Evolutionary conservation across 2,888 invertebrate genomes (phyloP).

Genomic region (Polyommatus iphigenia): DNA sequence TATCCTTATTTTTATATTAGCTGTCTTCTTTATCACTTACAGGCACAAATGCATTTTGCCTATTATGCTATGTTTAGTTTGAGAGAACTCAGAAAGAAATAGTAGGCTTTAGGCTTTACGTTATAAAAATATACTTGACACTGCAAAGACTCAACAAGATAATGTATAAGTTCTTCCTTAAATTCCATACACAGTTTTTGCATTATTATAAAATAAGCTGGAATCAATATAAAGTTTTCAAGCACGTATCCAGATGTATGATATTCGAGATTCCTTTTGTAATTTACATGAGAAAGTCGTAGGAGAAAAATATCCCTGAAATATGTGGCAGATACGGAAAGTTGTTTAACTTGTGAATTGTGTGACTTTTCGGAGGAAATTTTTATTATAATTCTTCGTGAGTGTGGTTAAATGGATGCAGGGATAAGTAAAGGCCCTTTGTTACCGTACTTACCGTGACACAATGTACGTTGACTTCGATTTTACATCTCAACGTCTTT

Average conservation of each 20-base stretch:
- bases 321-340: conserved; percentile 25
- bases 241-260: conserved; percentile 16
- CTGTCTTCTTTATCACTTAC: too few relatives aligned
- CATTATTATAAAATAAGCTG: neutral
- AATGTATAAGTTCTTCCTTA: too few relatives aligned
- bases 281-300: conserved; percentile 19
- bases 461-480: conserved; percentile 13
- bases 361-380: conserved; percentile 20
- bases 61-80: too few relatives aligned
- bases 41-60: too few relatives aligned
- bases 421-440: conserved; percentile 19
- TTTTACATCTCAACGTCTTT: conserved; percentile 34
- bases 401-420: conserved; percentile 19
- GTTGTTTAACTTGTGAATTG: conserved; percentile 27
- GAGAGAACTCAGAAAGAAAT: too few relatives aligned
- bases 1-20: too few relatives aligned
- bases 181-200: neutral
- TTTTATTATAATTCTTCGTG: conserved; percentile 17
- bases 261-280: conserved; percentile 14
- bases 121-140: too few relatives aligned
- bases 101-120: too few relatives aligned
- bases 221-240: conserved; percentile 3
- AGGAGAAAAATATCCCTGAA: conserved; percentile 11
- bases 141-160: too few relatives aligned
- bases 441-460: conserved; percentile 15